These are phyloP conservation scores for Hipposideros larvatus DNA, from an alignment of 2,797 vertebrate species.

Conservation along the genomic window DNA sequence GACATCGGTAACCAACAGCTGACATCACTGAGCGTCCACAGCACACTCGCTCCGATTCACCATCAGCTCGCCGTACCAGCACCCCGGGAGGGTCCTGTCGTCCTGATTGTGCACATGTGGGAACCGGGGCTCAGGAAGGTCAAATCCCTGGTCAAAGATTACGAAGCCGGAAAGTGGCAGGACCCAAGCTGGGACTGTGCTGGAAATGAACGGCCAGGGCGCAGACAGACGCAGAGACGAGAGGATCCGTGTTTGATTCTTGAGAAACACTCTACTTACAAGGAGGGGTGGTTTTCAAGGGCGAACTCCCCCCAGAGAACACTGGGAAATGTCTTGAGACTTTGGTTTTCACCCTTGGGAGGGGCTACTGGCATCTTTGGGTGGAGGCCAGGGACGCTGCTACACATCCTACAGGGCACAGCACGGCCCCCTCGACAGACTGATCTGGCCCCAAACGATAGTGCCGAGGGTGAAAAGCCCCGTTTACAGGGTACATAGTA, in stretches of 20 bases:
- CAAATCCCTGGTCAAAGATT: neutral
- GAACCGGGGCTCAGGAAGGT: neutral
- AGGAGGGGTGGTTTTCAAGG: rapidly evolving
- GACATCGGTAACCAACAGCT: neutral
- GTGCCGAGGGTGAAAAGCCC: neutral
- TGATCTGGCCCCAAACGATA: neutral
- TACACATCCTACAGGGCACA: rapidly evolving
- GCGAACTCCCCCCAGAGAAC: neutral
- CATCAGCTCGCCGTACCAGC: rapidly evolving
- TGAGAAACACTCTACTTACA: neutral
- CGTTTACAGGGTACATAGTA: rapidly evolving
- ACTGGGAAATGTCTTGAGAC: neutral
- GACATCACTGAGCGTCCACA: rapidly evolving
- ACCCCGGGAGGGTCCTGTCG: neutral
- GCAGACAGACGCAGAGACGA: rapidly evolving
- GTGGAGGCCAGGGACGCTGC: neutral
- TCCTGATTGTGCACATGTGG: neutral
- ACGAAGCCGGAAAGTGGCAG: neutral
- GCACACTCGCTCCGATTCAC: rapidly evolving
- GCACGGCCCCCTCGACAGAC: neutral
- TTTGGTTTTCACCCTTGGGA: neutral
- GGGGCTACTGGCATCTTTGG: no score
- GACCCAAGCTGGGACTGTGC: neutral
- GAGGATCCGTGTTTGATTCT: rapidly evolving
- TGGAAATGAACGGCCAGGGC: no score